These are phyloP conservation scores for Stenodera caucasica DNA, from an alignment of 2,888 invertebrate species.

Conservation along the genomic window DNA sequence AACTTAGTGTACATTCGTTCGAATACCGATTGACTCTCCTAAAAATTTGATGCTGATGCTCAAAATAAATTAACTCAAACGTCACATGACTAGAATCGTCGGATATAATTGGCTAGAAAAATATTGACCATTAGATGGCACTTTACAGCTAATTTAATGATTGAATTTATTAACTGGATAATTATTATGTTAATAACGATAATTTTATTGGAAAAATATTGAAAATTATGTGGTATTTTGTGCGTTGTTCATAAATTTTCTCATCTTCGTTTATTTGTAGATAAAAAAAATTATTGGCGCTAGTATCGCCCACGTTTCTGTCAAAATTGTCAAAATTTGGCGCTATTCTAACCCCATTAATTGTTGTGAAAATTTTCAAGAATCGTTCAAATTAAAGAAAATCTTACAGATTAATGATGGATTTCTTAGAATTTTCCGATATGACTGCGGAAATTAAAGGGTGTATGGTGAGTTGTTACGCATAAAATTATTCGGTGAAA, in stretches of 20 bases:
- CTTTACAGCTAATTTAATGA: not conserved
- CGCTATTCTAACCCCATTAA: too few relatives aligned
- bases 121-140: not conserved
- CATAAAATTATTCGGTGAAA: not conserved
- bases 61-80: slow-evolving; percentile 42
- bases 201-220: not conserved
- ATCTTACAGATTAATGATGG: slow-evolving; percentile 63
- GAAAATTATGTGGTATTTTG: too few relatives aligned
- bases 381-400: too few relatives aligned
- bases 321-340: too few relatives aligned
- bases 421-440: slow-evolving; percentile 87
- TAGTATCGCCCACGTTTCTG: too few relatives aligned
- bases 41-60: slow-evolving; percentile 40
- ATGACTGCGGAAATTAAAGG: slow-evolving; percentile 83
- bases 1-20: not conserved
- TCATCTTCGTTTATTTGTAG: too few relatives aligned
- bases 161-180: not conserved
- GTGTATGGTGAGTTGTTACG: slow-evolving; percentile 70
- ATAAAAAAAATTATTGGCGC: too few relatives aligned
- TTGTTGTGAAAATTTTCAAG: too few relatives aligned
- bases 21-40: slow-evolving; percentile 19
- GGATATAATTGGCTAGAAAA: slow-evolving; percentile 13
- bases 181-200: not conserved
- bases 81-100: slow-evolving; percentile 34
- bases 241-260: too few relatives aligned